Evolutionary conservation across 2,888 invertebrate genomes (phyloP).

Genomic region (Latheticus oryzae): DNA sequence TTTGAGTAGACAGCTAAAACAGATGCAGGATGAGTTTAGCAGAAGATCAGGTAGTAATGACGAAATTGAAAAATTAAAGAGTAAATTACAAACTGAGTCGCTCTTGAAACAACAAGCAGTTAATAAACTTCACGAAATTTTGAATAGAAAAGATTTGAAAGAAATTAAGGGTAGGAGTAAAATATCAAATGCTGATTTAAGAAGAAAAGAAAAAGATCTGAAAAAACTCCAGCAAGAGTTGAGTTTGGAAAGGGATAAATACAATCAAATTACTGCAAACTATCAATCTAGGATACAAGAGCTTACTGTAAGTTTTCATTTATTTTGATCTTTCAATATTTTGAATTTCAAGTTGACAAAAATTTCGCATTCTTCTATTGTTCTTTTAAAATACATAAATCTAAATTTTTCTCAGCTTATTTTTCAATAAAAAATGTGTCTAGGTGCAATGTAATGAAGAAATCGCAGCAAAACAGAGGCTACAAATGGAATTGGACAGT

Average conservation of each 20-base stretch:
- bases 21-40: conserved; percentile 81
- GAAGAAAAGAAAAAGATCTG: conserved; percentile 94
- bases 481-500: conserved; percentile 96
- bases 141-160: conserved; percentile 90
- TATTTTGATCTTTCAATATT: too few relatives aligned
- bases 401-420: too few relatives aligned
- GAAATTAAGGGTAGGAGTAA: conserved; percentile 80
- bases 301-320: conserved; percentile 62
- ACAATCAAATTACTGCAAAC: conserved; percentile 86
- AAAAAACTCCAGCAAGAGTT: conserved; percentile 94
- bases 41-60: conserved; percentile 77
- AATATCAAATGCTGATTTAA: conserved; percentile 80
- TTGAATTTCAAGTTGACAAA: too few relatives aligned
- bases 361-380: too few relatives aligned
- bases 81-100: conserved; percentile 88
- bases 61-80: conserved; percentile 83
- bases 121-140: conserved; percentile 96
- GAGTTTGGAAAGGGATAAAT: conserved; percentile 94
- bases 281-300: conserved; percentile 90
- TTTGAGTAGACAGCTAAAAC: conserved; percentile 78
- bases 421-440: too few relatives aligned
- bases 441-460: conserved; percentile 88
- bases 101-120: conserved; percentile 94
- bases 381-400: too few relatives aligned
- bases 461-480: conserved; percentile 77